phyloP scores from a whole-genome alignment of 53 echinoderm and acorn worm genomes.

The Stichopus horrens region DNA sequence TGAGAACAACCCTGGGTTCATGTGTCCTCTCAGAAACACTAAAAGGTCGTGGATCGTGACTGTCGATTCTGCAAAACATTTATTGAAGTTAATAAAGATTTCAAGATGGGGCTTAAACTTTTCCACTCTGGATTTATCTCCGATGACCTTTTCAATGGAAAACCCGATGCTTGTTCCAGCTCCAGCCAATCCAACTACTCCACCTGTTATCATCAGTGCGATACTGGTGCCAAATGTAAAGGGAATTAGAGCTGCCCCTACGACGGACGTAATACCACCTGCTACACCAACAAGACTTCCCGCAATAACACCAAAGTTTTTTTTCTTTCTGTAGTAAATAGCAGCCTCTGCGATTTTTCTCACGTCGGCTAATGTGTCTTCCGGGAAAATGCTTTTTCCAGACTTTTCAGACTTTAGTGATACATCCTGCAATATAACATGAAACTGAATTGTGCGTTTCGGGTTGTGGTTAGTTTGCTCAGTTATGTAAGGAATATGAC shows the following conservation, averaged over 20 bases:
- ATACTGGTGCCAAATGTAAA: conserved; percentile 8
- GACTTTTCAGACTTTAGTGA: not conserved
- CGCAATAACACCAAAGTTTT: conserved; percentile 24
- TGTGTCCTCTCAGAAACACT: not conserved
- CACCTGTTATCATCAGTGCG: not conserved
- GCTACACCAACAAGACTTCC: not conserved
- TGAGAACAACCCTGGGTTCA: not conserved
- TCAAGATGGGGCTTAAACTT: not conserved
- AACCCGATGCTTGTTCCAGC: not conserved
- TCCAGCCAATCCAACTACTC: not conserved
- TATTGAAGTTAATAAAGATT: not conserved
- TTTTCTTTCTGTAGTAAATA: conserved; percentile 15
- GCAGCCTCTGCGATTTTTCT: not conserved
- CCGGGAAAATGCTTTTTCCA: not conserved
- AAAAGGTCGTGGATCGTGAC: not conserved
- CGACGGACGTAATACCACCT: not conserved
- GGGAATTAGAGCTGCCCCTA: not conserved
- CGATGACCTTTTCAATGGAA: not conserved
- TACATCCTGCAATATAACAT: not conserved
- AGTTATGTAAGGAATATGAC: too few species aligned
- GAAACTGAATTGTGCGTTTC: too few species aligned
- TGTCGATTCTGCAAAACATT: not conserved
- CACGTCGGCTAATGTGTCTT: not conserved
- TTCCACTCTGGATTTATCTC: not conserved
- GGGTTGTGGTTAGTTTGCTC: too few species aligned